phyloP scores from a whole-genome alignment of 2,888 invertebrate species.

The Conomelus anceps region DNA sequence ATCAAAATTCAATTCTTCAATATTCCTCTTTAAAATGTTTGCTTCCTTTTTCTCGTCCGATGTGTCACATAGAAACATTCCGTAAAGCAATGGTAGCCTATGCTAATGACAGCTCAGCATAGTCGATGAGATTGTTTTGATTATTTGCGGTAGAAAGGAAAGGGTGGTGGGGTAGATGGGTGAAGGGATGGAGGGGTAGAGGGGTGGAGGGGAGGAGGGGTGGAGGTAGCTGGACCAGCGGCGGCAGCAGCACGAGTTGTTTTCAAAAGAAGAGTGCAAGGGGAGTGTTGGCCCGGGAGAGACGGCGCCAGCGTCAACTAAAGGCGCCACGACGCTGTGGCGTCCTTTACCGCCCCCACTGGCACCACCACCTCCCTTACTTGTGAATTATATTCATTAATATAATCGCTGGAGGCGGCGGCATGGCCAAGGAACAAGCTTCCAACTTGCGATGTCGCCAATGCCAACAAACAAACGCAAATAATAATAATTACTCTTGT shows the following conservation, averaged over 20 bases:
- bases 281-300: not conserved
- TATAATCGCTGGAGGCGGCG: not conserved
- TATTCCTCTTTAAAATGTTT: not conserved
- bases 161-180: slow-evolving; percentile 26
- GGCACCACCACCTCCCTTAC: not conserved
- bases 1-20: too few relatives aligned
- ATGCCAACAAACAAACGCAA: not conserved
- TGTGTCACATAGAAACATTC: not conserved
- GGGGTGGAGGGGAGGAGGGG: not conserved
- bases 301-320: not conserved
- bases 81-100: not conserved
- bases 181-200: not conserved
- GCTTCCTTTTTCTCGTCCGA: too few relatives aligned
- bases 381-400: not conserved
- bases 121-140: slow-evolving; percentile 7
- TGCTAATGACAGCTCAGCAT: not conserved
- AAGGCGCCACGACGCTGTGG: not conserved
- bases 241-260: not conserved
- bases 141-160: slow-evolving; percentile 18
- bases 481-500: not conserved
- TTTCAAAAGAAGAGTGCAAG: not conserved
- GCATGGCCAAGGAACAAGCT: not conserved
- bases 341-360: not conserved
- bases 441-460: not conserved
- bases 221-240: not conserved